These are phyloP conservation scores for Dicrurus megarhynchus DNA, from an alignment of 2,113 vertebrate species.

Conservation along the genomic window DNA sequence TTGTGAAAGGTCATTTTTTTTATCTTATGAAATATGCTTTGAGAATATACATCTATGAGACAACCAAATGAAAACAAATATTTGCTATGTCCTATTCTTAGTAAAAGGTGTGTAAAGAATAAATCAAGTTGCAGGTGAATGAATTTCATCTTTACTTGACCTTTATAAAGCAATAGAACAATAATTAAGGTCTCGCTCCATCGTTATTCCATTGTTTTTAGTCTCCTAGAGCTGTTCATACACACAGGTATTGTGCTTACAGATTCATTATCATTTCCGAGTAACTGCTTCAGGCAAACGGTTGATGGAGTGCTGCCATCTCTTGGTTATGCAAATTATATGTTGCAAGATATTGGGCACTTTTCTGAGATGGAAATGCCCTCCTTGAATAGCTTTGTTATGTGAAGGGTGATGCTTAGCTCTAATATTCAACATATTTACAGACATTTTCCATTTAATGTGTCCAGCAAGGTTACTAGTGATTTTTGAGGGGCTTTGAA, in stretches of 20 bases:
- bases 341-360: background rate
- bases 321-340: slow-evolving; percentile 68
- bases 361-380: background rate
- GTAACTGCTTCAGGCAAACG: slow-evolving; percentile 5
- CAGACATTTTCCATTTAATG: background rate
- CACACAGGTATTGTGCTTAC: background rate
- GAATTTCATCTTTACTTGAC: slow-evolving; percentile 17
- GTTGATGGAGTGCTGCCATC: slow-evolving; percentile 68
- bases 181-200: background rate
- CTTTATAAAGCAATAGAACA: slow-evolving; percentile 4
- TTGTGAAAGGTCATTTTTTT: background rate
- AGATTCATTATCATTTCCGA: background rate
- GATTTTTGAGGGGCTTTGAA: background rate
- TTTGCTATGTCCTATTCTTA: background rate
- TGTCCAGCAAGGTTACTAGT: background rate
- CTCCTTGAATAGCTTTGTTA: background rate
- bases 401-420: background rate
- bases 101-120: background rate
- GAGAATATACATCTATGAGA: background rate
- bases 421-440: background rate
- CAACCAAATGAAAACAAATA: background rate
- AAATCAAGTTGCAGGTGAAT: background rate
- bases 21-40: background rate
- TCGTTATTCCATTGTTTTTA: slow-evolving; percentile 9
- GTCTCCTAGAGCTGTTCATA: background rate